These are phyloP conservation scores for Triplophysa yarkandensis DNA, from an alignment of 2,797 vertebrate species.

Conservation along the genomic window DNA sequence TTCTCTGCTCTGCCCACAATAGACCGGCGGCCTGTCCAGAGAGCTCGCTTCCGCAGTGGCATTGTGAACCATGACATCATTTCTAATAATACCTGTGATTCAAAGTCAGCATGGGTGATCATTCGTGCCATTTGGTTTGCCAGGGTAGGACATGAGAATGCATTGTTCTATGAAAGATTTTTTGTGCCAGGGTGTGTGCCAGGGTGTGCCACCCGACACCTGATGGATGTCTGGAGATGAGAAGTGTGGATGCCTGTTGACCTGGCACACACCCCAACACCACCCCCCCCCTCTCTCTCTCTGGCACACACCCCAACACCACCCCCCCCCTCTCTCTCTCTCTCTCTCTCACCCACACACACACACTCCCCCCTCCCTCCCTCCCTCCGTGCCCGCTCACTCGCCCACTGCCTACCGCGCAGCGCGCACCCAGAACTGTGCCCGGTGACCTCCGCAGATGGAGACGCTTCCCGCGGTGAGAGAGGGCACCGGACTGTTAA, in stretches of 20 bases:
- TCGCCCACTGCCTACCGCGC: conserved; percentile 4
- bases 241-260: conserved; percentile 54
- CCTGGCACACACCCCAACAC: background rate
- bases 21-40: conserved; percentile 10
- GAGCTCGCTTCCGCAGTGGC: conserved; percentile 43
- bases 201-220: conserved; percentile 63
- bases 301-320: background rate
- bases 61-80: conserved; percentile 46
- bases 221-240: background rate
- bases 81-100: conserved; percentile 33
- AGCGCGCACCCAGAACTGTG: conserved; percentile 70
- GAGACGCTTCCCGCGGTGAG: conserved; percentile 78
- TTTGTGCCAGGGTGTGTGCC: conserved; percentile 52
- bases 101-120: conserved; percentile 6
- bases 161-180: background rate
- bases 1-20: conserved; percentile 39
- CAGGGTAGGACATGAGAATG: background rate
- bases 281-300: conserved; percentile 38
- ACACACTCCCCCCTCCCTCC: background rate
- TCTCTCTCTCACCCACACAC: background rate
- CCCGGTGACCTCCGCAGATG: conserved; percentile 79
- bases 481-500: conserved; percentile 74
- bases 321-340: background rate
- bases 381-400: conserved; percentile 24
- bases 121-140: background rate